These are phyloP conservation scores for Coleophora deauratella DNA, from an alignment of 2,888 invertebrate genomes.

Conservation along the genomic window DNA sequence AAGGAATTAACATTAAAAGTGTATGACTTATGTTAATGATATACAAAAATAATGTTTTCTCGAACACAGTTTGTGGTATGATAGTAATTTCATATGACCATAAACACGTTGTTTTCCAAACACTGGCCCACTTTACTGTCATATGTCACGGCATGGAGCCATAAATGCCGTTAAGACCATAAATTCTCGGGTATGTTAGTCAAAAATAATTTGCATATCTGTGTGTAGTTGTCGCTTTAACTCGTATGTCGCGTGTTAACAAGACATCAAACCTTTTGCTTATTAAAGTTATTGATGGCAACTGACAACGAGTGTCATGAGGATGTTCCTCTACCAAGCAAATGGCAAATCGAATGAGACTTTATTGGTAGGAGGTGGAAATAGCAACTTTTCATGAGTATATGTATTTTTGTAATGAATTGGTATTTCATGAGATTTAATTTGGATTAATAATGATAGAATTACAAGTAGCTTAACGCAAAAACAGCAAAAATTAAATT, in stretches of 20 bases:
- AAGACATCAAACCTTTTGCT: constrained; percentile 35
- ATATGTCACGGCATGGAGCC: constrained; percentile 55
- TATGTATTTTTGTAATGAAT: too few species aligned
- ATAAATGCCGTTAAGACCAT: constrained; percentile 44
- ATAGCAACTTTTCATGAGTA: too few species aligned
- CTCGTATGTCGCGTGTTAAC: constrained; percentile 44
- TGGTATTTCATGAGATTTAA: too few species aligned
- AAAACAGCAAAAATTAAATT: too few species aligned
- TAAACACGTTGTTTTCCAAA: constrained; percentile 58
- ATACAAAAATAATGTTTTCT: constrained; percentile 36
- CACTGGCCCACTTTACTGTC: constrained; percentile 50
- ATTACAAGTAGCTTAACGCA: too few species aligned
- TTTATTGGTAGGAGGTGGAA: too few species aligned
- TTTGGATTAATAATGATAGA: too few species aligned
- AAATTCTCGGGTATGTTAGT: constrained; percentile 37
- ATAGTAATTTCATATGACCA: constrained; percentile 45
- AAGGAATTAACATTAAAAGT: constrained; percentile 14
- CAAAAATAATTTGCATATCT: constrained; percentile 53
- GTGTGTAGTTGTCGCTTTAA: constrained; percentile 49
- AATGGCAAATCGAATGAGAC: too few species aligned
- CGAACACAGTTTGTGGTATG: constrained; percentile 33
- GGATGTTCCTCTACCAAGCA: too few species aligned
- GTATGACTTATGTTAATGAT: constrained; percentile 40
- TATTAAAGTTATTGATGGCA: constrained; percentile 57
- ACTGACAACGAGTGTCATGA: too few species aligned